These are phyloP conservation scores for Xerus inauris DNA, from an alignment of 2,113 vertebrate genomes.

Conservation along the genomic window DNA sequence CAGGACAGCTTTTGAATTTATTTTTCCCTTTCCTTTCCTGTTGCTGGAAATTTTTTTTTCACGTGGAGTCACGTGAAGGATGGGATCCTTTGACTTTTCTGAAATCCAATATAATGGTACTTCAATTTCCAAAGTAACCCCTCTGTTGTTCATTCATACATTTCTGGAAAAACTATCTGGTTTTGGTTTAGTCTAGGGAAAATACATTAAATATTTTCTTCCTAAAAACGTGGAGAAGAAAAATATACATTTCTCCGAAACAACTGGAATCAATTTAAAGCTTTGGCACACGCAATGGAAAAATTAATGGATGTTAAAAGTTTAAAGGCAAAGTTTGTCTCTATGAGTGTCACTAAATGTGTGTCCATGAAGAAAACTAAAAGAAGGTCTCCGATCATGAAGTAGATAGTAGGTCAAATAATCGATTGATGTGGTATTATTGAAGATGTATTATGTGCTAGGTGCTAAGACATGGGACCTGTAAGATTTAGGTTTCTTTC, in stretches of 20 bases:
- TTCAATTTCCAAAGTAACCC: slow-evolving; percentile 52
- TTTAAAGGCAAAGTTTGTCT: slow-evolving; percentile 53
- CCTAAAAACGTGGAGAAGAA: slow-evolving; percentile 67
- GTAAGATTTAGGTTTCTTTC: background rate
- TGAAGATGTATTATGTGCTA: background rate
- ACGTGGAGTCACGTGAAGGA: slow-evolving; percentile 47
- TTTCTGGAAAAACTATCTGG: slow-evolving; percentile 70
- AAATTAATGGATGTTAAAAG: slow-evolving; percentile 54
- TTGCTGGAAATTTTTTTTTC: slow-evolving; percentile 58
- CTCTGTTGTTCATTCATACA: slow-evolving; percentile 62
- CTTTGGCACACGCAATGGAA: slow-evolving; percentile 66
- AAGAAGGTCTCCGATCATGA: background rate
- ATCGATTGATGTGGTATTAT: background rate
- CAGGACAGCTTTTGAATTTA: slow-evolving; percentile 29
- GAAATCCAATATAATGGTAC: slow-evolving; percentile 61
- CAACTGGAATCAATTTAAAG: slow-evolving; percentile 73
- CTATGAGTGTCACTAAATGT: slow-evolving; percentile 14
- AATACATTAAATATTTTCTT: slow-evolving; percentile 61
- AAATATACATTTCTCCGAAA: slow-evolving; percentile 71
- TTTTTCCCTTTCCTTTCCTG: slow-evolving; percentile 38
- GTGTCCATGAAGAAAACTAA: slow-evolving; percentile 27
- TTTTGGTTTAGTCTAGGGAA: slow-evolving; percentile 74
- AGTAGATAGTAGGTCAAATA: background rate
- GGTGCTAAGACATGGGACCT: background rate
- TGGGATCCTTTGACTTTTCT: slow-evolving; percentile 29